Evolutionary conservation across 2,113 vertebrate species (phyloP).

Genomic region (Silurus meridionalis): DNA sequence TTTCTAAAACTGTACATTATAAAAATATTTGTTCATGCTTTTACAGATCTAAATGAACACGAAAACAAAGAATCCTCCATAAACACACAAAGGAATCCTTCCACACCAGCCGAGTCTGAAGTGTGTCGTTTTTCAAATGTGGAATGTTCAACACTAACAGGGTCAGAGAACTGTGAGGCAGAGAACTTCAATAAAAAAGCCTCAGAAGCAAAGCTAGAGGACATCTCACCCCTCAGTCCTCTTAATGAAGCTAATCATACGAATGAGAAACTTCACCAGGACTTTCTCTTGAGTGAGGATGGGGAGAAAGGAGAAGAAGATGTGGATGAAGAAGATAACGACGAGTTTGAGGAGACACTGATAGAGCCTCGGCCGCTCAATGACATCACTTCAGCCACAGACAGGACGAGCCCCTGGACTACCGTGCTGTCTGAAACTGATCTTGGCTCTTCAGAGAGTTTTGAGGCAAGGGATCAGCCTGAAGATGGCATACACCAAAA

Average conservation of each 20-base stretch:
- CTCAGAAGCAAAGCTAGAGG: constrained; percentile 25
- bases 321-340: constrained; percentile 63
- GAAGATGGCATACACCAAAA: constrained; percentile 27
- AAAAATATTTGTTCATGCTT: neutral
- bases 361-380: constrained; percentile 85
- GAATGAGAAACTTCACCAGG: constrained; percentile 27
- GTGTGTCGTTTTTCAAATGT: neutral
- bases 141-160: constrained; percentile 2
- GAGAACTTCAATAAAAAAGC: constrained; percentile 41
- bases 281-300: neutral
- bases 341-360: constrained; percentile 87
- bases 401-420: constrained; percentile 92
- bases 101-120: constrained; percentile 3
- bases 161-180: constrained; percentile 27
- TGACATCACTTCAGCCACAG: constrained; percentile 83
- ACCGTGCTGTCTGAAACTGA: constrained; percentile 82
- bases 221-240: constrained; percentile 33
- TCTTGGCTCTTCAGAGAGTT: constrained; percentile 60
- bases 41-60: constrained; percentile 40
- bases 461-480: constrained; percentile 33
- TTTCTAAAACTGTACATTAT: neutral
- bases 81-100: neutral
- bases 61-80: constrained; percentile 1
- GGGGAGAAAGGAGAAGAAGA: constrained; percentile 30
- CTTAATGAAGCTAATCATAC: constrained; percentile 42